Conservation (phyloP, 1,140 invertebrate species). For the Aradophagus sp. region DNA sequence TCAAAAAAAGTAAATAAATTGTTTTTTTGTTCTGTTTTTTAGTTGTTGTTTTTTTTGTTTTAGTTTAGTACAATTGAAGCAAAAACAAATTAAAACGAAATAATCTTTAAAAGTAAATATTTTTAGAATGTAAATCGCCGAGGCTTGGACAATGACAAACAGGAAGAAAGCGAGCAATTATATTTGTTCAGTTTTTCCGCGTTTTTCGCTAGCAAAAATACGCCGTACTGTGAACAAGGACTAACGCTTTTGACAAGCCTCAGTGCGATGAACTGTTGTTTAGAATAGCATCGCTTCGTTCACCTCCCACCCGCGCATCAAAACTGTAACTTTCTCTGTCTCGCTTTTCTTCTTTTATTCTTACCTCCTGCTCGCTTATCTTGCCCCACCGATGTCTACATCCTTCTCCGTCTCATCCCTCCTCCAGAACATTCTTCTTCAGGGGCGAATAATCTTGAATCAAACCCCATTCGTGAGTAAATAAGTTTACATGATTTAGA, state of each 20-base stretch:
- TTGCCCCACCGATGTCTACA: constrained; percentile 18
- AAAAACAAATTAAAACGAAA: no score
- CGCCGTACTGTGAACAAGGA: constrained; percentile 32
- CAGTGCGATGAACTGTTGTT: constrained; percentile 58
- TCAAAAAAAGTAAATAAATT: no score
- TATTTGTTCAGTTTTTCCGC: no score
- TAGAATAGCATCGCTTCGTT: constrained; percentile 50
- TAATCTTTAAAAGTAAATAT: no score
- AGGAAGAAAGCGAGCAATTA: no score
- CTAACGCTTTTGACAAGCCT: constrained; percentile 52
- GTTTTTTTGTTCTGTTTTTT: no score
- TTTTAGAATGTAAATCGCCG: no score
- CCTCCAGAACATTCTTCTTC: constrained; percentile 42
- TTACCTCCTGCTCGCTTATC: constrained; percentile 47
- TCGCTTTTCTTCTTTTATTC: constrained; percentile 57
- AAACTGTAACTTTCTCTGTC: constrained; percentile 55
- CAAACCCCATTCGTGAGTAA: constrained; percentile 6
- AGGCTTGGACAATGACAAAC: no score
- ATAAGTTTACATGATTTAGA: no score
- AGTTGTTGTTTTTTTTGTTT: no score
- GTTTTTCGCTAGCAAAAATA: no score
- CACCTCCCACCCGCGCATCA: constrained; percentile 45
- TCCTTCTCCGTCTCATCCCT: constrained; percentile 49
- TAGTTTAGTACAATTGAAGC: no score
- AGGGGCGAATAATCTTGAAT: constrained; percentile 24